Evolutionary conservation across 2,113 vertebrate genomes (phyloP), one percentile per base, ranked within the genome.

Genomic region (Dunckerocampus dactyliophorus): DNA sequence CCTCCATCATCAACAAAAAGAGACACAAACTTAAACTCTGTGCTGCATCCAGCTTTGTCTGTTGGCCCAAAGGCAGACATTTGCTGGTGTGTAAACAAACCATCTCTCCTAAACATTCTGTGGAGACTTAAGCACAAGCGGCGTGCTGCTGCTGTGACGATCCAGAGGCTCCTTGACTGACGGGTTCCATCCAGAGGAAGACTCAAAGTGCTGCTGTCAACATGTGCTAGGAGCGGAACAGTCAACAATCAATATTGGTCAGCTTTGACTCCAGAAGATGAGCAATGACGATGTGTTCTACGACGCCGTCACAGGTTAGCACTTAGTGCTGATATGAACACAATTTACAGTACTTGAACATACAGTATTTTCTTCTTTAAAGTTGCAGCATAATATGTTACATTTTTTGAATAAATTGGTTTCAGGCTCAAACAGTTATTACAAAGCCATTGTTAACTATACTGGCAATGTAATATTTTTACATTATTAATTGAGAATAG

Each of bases 281-380:
- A 95, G 91, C 88, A 94, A 94, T 85, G 96, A 98, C 63, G 96
- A 98, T 28, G 95, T 98, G 69, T 99, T 98, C 87, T 98, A 90
- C 80, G 96, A 99, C 75, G 96, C 96, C 86, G 91, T 97, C 82
- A 94, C 96, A 89, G 96, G 96, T 98, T 72, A 0, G 66, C 22
- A 19, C 21, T 20, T 10, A 8, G 13, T 17, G 21, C 19, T 19
- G 3, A 10, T 47, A 39, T 39, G 37, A 39, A 39, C 37, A 39
- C 37, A 39, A 39, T 39, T 39, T 39, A 39, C 37, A 39, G 37
- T 12, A 39, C 37, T 39, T 39, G 34, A 37, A 39, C 37, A 39
- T 39, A 12, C n/a, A n/a, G n/a, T n/a, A n/a, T n/a, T n/a, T 39
- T 39, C 37, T 39, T 39, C 9, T 8, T 39, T 11, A 39, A 39